Percentiles rank a stretch among this genome's conserved stretches.
These are phyloP conservation scores for Phylloscopus trochiloides DNA, from an alignment of 2,113 vertebrate genomes.

Conservation along the genomic window DNA sequence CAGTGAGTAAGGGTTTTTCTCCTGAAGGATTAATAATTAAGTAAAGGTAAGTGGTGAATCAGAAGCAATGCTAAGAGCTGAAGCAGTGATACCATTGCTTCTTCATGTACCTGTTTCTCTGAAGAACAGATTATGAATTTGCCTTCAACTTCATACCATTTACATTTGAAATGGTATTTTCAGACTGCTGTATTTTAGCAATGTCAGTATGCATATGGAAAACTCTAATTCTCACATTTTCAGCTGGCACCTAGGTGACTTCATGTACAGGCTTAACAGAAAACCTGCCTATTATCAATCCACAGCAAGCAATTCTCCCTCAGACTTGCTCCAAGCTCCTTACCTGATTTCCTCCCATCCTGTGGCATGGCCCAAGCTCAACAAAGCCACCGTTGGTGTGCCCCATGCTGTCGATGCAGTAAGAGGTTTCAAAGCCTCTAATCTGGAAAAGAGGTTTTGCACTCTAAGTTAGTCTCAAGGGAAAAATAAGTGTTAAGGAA, in stretches of 20 bases:
- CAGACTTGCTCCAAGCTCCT: not conserved
- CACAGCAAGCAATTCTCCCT: not conserved
- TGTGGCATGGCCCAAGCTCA: conserved; percentile 92
- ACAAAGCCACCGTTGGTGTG: conserved; percentile 90
- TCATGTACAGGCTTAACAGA: not conserved
- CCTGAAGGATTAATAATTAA: not conserved
- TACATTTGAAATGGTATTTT: not conserved
- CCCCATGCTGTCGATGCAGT: conserved; percentile 99
- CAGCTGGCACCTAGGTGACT: not conserved
- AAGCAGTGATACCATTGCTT: not conserved
- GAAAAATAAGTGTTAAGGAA: not conserved
- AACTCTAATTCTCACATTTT: not conserved
- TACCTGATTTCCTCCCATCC: conserved; percentile 99
- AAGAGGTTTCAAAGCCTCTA: conserved; percentile 87
- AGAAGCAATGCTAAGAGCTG: not conserved
- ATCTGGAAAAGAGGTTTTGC: conserved; percentile 75
- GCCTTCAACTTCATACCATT: not conserved
- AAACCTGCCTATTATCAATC: not conserved
- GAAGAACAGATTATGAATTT: not conserved
- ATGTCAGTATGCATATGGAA: not conserved
- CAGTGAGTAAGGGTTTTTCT: not conserved
- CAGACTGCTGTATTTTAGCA: not conserved
- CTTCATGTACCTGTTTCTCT: not conserved
- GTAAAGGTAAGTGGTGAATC: not conserved
- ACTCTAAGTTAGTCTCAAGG: not conserved